phyloP scores from a whole-genome alignment of 1,140 invertebrate genomes.

The Rhyzopertha dominica region DNA sequence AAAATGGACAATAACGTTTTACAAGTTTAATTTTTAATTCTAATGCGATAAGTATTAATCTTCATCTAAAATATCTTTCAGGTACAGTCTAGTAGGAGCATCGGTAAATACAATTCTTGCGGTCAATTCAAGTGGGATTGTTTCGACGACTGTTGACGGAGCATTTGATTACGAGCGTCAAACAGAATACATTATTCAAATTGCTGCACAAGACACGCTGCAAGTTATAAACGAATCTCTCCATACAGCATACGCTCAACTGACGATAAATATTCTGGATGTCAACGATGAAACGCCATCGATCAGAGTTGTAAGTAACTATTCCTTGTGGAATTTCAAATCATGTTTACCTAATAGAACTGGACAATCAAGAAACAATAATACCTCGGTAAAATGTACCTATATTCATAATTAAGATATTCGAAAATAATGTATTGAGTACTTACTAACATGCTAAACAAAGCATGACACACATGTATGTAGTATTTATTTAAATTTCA shows the following conservation, averaged over 20 bases:
- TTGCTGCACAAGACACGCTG: slow-evolving; percentile 47
- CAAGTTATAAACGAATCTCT: slow-evolving; percentile 26
- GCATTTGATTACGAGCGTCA: slow-evolving; percentile 55
- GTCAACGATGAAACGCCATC: slow-evolving; percentile 56
- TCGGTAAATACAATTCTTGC: slow-evolving; percentile 13
- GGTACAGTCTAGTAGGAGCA: slow-evolving; percentile 16
- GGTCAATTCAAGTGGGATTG: slow-evolving; percentile 49
- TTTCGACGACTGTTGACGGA: slow-evolving; percentile 46
- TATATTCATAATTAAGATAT: too few relatives aligned
- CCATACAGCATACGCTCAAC: slow-evolving; percentile 48
- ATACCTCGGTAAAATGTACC: too few relatives aligned
- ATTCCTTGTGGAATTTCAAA: neutral
- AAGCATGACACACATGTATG: too few relatives aligned
- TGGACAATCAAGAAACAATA: too few relatives aligned
- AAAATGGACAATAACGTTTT: too few relatives aligned
- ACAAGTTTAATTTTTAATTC: too few relatives aligned
- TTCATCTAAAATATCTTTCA: too few relatives aligned
- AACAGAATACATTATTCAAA: slow-evolving; percentile 51
- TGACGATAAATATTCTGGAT: slow-evolving; percentile 51
- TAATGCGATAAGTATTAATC: too few relatives aligned
- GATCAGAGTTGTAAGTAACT: slow-evolving; percentile 44
- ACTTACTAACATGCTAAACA: too few relatives aligned
- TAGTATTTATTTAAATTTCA: too few relatives aligned
- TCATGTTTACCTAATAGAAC: slow-evolving; percentile 4
- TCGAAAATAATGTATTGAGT: too few relatives aligned